A percentile compares a stretch with the other conserved stretches of the same genome.
phyloP scores from a whole-genome alignment of 2,797 vertebrate species.

The Calcarius lapponicus region DNA sequence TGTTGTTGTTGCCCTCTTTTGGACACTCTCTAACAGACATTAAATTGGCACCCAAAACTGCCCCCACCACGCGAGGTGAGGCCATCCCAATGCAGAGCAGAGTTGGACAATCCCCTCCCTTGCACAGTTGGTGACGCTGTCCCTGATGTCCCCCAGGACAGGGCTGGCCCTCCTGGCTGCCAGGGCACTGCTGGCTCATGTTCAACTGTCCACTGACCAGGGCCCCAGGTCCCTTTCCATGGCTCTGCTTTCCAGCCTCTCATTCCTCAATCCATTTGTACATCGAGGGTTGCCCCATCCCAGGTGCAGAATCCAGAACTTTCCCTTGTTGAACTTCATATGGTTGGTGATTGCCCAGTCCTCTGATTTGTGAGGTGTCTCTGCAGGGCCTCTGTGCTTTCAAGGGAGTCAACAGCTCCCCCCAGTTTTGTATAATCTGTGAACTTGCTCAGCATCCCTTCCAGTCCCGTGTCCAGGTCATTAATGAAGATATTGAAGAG shows the following conservation, averaged over 20 bases:
- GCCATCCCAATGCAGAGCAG: too few species aligned
- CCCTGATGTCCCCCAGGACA: background rate
- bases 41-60: too few species aligned
- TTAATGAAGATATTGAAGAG: background rate
- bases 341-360: background rate
- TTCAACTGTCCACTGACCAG: background rate
- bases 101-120: too few species aligned
- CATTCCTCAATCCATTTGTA: fast-evolving
- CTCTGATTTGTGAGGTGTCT: background rate
- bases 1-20: background rate
- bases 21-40: too few species aligned
- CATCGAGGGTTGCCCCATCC: background rate
- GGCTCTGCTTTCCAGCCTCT: background rate
- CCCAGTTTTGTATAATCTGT: background rate
- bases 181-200: background rate
- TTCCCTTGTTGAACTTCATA: background rate
- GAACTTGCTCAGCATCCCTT: background rate
- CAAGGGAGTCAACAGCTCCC: background rate
- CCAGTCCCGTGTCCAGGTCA: fast-evolving
- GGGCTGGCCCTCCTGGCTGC: background rate
- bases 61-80: too few species aligned
- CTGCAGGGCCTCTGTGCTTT: background rate
- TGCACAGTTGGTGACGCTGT: background rate
- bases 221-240: background rate
- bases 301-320: background rate